These are phyloP conservation scores for Anguilla megastoma DNA, from an alignment of 2,797 vertebrate species.

Conservation along the genomic window DNA sequence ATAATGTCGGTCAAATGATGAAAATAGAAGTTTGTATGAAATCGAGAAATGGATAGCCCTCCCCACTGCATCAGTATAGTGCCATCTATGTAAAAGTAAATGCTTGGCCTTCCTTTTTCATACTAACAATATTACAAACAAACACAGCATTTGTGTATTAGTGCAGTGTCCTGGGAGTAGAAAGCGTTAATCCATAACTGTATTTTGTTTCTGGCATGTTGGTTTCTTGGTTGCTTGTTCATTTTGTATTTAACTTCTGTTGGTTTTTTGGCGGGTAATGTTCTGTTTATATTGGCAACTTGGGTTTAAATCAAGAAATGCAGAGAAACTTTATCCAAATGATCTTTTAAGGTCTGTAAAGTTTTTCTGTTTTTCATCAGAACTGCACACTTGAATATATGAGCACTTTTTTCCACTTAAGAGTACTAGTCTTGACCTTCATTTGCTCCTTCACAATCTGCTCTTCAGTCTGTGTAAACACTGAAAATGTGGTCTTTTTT, in stretches of 20 bases:
- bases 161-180: background rate
- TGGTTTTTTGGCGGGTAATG: background rate
- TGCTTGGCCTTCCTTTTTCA: background rate
- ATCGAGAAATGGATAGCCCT: too few species aligned
- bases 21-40: too few species aligned
- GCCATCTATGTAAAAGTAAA: background rate
- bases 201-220: background rate
- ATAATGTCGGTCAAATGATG: too few species aligned
- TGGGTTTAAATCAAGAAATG: background rate
- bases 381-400: background rate
- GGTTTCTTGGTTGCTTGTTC: background rate
- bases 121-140: background rate
- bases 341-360: background rate
- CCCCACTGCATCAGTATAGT: too few species aligned
- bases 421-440: background rate
- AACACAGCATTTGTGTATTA: background rate
- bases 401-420: background rate
- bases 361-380: background rate
- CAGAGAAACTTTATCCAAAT: background rate
- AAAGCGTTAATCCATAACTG: background rate
- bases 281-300: background rate
- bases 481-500: background rate
- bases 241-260: background rate
- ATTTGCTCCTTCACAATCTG: background rate
- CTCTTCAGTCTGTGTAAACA: background rate